Percentiles rank a stretch among this genome's conserved stretches.
phyloP scores from a whole-genome alignment of 35 echinoderm and acorn worm species.

The Diadema setosum region DNA sequence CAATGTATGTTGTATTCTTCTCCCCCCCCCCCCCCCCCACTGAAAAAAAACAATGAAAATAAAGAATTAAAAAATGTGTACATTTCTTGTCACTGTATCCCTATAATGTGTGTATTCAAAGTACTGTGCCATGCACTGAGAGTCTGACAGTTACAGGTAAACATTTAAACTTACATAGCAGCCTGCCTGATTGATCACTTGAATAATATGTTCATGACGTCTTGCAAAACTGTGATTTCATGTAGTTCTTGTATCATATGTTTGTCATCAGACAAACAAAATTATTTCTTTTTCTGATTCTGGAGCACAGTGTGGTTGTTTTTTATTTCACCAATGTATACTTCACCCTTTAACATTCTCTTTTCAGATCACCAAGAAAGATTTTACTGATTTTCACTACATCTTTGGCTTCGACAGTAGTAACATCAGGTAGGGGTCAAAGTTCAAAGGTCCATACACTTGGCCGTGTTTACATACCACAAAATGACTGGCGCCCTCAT shows the following conservation, averaged over 20 bases:
- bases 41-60: no score
- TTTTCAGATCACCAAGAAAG: slow-evolving; percentile 45
- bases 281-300: neutral
- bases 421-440: slow-evolving; percentile 26
- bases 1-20: no score
- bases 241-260: neutral
- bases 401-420: slow-evolving; percentile 60
- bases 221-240: neutral
- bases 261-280: neutral
- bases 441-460: no score
- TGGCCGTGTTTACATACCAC: no score
- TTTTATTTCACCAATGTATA: neutral
- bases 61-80: no score
- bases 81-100: no score
- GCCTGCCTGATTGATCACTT: neutral
- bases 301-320: neutral
- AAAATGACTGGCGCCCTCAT: no score
- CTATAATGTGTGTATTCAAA: no score
- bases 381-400: slow-evolving; percentile 50
- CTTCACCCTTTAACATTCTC: neutral
- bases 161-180: neutral
- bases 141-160: no score
- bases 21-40: no score
- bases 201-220: neutral
- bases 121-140: no score